Evolutionary conservation across 2,888 invertebrate genomes (phyloP), one percentile per base, ranked within the genome.

Genomic region (Trilocha varians): DNA sequence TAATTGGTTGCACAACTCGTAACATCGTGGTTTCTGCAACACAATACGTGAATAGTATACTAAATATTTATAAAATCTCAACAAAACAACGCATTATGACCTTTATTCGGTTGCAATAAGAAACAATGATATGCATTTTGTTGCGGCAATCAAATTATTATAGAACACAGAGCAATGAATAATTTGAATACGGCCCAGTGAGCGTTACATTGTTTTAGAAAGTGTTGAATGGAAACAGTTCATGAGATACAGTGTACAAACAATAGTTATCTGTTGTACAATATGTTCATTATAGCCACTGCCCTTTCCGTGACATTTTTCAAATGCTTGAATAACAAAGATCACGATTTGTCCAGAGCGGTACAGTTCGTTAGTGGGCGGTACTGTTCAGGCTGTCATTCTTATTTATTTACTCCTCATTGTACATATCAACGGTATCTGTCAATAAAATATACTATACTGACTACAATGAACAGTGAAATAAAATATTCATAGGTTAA

Each of bases 201-300:
- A 73, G 69, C 73, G 71, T 62, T 60, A 67, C 62, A 71, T 71
- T 75, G 70, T 75, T 73, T 76, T 75, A 75, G 75, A 78, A 77
- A 78, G 78, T 75, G 68, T 62, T 69, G 65, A 67, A 68, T 64
- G 58, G 63, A 55, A 58, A 59, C 58, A 63, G 60, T 61, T 63
- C 59, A 67, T 57, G 64, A 62, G 60, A 54, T 54, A 58, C 57
- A 48, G 58, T 46, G 52, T 57, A 52, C 54, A 50, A 63, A 65
- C 61, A 65, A 64, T 64, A 59, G 63, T 50, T 54, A 59, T 55
- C 32, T 16, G 36, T 59, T 53, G 44, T 52, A 57, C 60, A 64
- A 65, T 59, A 63, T 66, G 59, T 54, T 59, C 54, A 56, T 59
- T 65, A 62, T 62, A 59, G 56, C 54, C 47, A 55, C 55, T 71